These are phyloP conservation scores for Phenacoccus solenopsis DNA, from an alignment of 1,140 invertebrate species.

Conservation along the genomic window DNA sequence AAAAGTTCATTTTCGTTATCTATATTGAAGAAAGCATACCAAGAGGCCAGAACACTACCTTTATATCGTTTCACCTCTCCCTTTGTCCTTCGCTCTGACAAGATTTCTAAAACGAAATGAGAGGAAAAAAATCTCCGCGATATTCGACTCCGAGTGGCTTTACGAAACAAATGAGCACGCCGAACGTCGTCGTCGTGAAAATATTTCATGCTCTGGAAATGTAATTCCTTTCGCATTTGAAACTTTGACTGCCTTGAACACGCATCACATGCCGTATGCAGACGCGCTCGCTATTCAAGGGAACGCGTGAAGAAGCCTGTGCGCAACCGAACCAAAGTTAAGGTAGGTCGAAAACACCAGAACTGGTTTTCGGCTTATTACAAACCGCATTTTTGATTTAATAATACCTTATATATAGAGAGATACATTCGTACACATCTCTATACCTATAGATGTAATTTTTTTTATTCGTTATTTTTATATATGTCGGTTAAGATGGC, in stretches of 20 bases:
- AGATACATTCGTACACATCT: not conserved
- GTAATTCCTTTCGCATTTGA: slow-evolving; percentile 12
- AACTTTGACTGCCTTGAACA: slow-evolving; percentile 11
- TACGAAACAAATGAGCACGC: not conserved
- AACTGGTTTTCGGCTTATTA: slow-evolving; percentile 17
- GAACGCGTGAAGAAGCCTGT: slow-evolving; percentile 3
- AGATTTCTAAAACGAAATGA: no score
- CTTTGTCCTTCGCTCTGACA: no score
- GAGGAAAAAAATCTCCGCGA: not conserved
- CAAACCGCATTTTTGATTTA: slow-evolving; percentile 17
- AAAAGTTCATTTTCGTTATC: no score
- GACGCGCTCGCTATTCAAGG: not conserved
- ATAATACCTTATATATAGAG: slow-evolving; percentile 12
- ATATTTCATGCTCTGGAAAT: slow-evolving; percentile 12
- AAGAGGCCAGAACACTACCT: no score
- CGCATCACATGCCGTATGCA: slow-evolving; percentile 13
- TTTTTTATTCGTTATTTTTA: slow-evolving; percentile 5
- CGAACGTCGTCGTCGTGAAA: not conserved
- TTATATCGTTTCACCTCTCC: no score
- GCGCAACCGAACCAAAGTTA: slow-evolving; percentile 10
- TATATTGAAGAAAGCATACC: no score
- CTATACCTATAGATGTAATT: slow-evolving; percentile 7
- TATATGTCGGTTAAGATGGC: slow-evolving; percentile 17
- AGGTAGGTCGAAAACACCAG: slow-evolving; percentile 13
- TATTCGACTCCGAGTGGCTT: not conserved